Evolutionary conservation across 2,797 vertebrate species (phyloP), one percentile per base, ranked within the genome.

Genomic region (Myotis findleyi): DNA sequence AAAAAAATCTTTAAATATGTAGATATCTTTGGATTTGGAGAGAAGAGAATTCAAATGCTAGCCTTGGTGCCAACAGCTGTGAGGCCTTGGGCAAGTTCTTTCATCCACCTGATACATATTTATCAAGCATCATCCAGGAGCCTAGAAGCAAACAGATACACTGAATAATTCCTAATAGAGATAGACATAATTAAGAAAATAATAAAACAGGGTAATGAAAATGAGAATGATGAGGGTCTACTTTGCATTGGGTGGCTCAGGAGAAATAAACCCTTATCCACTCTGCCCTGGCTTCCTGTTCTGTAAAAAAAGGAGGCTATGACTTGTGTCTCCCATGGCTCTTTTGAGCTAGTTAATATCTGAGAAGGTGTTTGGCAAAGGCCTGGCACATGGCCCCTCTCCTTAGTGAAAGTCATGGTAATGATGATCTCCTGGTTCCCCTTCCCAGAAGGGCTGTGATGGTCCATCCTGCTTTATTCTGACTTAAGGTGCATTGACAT

Each of bases 11-110:
- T 79, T 85, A 77, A 87, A 53, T 53, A 47, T 21, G 11, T 36
- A 72, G 53, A 51, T 57, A 25, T 51, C 20, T 93, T 85, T 92
- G 38, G 21, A 66, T 57, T 44, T 27, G 55, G 30, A 23, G 18
- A 71, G 49, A 92, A 47, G 3, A 44, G 76, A 96, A 51, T 83
- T 95, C 49, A 41, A 66, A 73, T 73, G 93, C 69, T 87, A 41
- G 51, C 16, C 13, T 0, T 9, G 57, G 59, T 12, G 49, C 27
- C 36, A 16, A 51, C 3, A 57, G 17, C 47, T 84, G 6, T 6
- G 8, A 33, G 13, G 0, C 16, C n/a, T 64, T 41, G 14, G 59
- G 49, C 25, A 62, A 80, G 41, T 83, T 79, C 23, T 2, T 64
- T 76, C 30, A 49, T 62, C 66, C 27, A 36, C 44, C 47, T 1